Percentiles rank a stretch among this genome's conserved stretches.
These are phyloP conservation scores for Montifringilla adamsi DNA, from an alignment of 2,113 vertebrate species.

Conservation along the genomic window DNA sequence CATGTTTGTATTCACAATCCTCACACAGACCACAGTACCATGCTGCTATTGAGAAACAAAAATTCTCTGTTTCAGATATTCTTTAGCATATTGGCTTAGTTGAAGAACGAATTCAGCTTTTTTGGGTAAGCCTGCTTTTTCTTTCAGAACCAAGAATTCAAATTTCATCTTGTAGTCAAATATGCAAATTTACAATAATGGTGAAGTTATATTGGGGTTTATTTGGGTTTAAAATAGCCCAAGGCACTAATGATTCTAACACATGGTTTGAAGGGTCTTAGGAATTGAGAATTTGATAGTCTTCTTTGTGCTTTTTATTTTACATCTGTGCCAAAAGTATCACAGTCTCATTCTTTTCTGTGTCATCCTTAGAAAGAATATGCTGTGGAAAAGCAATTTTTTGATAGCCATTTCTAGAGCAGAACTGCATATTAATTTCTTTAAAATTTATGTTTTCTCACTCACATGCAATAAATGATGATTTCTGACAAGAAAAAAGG, in stretches of 20 bases:
- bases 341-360: background rate
- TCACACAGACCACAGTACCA: background rate
- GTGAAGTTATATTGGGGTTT: background rate
- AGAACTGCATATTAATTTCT: background rate
- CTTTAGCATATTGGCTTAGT: background rate
- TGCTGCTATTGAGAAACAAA: background rate
- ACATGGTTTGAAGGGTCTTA: background rate
- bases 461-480: background rate
- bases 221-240: background rate
- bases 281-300: background rate
- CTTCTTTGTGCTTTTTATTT: background rate
- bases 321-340: background rate
- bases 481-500: background rate
- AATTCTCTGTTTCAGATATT: background rate
- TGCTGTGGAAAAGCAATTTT: background rate
- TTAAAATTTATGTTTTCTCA: background rate
- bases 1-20: background rate
- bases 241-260: background rate
- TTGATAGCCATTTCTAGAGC: background rate
- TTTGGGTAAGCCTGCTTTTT: background rate
- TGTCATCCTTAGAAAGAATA: background rate
- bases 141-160: background rate
- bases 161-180: background rate
- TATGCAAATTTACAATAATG: background rate
- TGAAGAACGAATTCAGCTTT: background rate